phyloP scores from a whole-genome alignment of 2,113 vertebrate species.

The Xiphophorus couchianus region DNA sequence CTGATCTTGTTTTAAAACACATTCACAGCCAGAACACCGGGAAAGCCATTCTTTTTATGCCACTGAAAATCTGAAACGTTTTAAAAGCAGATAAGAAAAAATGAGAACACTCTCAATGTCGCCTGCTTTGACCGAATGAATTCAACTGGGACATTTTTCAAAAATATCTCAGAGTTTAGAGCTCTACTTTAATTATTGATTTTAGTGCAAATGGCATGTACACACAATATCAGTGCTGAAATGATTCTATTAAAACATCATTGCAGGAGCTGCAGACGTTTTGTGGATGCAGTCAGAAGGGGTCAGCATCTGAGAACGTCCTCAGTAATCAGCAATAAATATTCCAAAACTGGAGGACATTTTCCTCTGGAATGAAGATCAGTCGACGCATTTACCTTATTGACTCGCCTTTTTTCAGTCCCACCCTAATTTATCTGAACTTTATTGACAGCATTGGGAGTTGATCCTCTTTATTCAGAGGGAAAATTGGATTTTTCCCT shows the following conservation, averaged over 20 bases:
- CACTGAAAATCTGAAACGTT: background rate
- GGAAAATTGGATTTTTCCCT: constrained; percentile 3
- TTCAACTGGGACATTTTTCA: background rate
- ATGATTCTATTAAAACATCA: too few species aligned
- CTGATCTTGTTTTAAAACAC: background rate
- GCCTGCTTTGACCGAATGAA: background rate
- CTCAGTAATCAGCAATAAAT: constrained; percentile 58
- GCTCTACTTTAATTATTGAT: too few species aligned
- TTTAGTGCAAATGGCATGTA: too few species aligned
- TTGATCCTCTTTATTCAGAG: background rate
- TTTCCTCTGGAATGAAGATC: constrained; percentile 52
- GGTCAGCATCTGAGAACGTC: constrained; percentile 12
- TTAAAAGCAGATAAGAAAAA: background rate
- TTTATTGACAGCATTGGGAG: constrained; percentile 37
- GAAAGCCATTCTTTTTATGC: background rate
- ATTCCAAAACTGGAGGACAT: constrained; percentile 51
- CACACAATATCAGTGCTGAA: too few species aligned
- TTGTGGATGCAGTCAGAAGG: too few species aligned
- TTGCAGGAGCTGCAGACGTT: too few species aligned
- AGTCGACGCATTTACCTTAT: constrained; percentile 33
- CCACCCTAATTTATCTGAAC: background rate
- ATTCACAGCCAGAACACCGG: background rate
- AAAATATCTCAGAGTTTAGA: background rate
- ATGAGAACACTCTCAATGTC: background rate
- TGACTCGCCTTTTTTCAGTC: background rate